Conservation (phyloP, 1,140 invertebrate species). For the Drosophila persimilis region DNA sequence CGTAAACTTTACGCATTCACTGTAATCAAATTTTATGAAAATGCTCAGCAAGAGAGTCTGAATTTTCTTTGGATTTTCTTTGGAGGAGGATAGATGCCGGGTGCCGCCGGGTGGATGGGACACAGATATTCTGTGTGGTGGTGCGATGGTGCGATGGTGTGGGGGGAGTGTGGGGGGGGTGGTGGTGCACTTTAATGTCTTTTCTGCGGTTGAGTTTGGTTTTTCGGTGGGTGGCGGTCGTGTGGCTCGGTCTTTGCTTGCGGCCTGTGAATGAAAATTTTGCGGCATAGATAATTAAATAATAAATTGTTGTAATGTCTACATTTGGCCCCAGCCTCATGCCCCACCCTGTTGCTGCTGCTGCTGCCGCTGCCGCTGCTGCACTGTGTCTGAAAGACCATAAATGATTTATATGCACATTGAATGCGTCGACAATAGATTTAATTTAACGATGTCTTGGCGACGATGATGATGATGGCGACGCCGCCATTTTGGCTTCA, state of each 20-base stretch:
- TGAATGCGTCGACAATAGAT: slow-evolving; percentile 74
- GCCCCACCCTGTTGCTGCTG: not conserved
- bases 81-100: not conserved
- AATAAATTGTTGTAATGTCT: slow-evolving; percentile 76
- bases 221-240: slow-evolving; percentile 9
- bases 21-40: slow-evolving; percentile 76
- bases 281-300: slow-evolving; percentile 75
- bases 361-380: slow-evolving; percentile 4
- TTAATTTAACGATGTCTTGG: slow-evolving; percentile 75
- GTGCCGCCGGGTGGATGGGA: no score
- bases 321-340: slow-evolving; percentile 45
- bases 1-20: slow-evolving; percentile 75
- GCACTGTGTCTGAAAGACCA: slow-evolving; percentile 52
- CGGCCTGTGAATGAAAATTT: slow-evolving; percentile 66
- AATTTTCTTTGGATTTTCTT: slow-evolving; percentile 26
- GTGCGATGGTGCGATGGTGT: not conserved
- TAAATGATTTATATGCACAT: slow-evolving; percentile 77
- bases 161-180: not conserved
- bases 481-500: slow-evolving; percentile 62
- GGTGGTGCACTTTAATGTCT: slow-evolving; percentile 51
- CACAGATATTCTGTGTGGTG: not conserved
- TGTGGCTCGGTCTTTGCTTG: slow-evolving; percentile 14
- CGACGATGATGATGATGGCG: slow-evolving; percentile 36
- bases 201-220: slow-evolving; percentile 34
- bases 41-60: slow-evolving; percentile 42